A percentile compares a stretch with the other conserved stretches of the same genome.
These are phyloP conservation scores for Brevimyrus niger DNA, from an alignment of 2,113 vertebrate species.

Conservation along the genomic window DNA sequence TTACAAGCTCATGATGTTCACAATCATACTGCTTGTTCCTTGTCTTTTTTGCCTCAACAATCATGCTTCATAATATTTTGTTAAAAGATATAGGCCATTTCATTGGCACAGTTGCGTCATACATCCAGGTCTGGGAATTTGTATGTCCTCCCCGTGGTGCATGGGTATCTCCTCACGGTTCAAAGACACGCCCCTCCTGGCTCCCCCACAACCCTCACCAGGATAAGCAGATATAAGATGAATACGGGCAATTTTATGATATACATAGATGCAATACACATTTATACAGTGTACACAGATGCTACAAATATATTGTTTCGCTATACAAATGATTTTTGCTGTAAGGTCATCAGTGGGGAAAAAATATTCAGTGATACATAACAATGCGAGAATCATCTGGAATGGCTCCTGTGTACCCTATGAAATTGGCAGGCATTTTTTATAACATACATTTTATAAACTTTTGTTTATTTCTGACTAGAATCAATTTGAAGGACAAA, in stretches of 20 bases:
- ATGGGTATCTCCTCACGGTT: background rate
- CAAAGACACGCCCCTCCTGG: background rate
- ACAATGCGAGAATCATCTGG: background rate
- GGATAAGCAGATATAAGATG: background rate
- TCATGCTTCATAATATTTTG: background rate
- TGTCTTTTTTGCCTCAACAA: background rate
- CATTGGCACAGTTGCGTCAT: background rate
- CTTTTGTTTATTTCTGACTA: background rate
- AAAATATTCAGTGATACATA: background rate
- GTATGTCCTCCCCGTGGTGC: background rate
- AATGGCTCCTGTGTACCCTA: background rate
- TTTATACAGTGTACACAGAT: background rate
- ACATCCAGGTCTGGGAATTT: background rate
- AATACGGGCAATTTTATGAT: background rate
- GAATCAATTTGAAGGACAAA: background rate
- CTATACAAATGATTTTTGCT: background rate
- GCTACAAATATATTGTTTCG: background rate
- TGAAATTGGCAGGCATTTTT: background rate
- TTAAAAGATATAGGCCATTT: background rate
- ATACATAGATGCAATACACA: background rate
- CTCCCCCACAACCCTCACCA: background rate
- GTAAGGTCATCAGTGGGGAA: background rate
- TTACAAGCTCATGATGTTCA: background rate
- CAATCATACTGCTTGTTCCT: background rate
- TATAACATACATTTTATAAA: background rate